Evolutionary conservation across 2,113 vertebrate genomes (phyloP), one percentile per base, ranked within the genome.

Genomic region (Engraulis encrasicolus): DNA sequence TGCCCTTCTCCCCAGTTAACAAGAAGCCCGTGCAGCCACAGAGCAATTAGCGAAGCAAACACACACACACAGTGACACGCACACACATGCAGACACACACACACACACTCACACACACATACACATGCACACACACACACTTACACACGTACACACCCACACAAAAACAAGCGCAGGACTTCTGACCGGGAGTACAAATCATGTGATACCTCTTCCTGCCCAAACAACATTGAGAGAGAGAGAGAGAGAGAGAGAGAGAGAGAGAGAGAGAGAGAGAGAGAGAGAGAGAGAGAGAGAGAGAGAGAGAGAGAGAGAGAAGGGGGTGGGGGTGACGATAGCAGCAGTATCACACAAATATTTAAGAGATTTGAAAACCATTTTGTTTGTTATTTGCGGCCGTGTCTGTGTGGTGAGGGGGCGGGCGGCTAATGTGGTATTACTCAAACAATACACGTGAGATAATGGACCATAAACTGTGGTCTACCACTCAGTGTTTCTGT

Each of bases 1-100:
- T 85, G 83, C 86, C 83, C 81, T 86, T 79, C 80, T 38, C 50
- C 66, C 50, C 66, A 78, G 77, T 66, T 74, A 86, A 85, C 82
- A 85, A 83, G 81, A 54, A 78, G 81, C n/a, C 78, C 78, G 18
- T 52, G 54, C 38, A 61, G 36, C 52, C 79, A 50, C 50, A 36
- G 80, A n/a, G 37, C 34, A 37, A 77, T 83, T 82, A 77, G 61
- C 15, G 50, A 54, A 36, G 71, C 52, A 66, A 80, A 74, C 58
- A 78, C 77, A 18, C 61, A 23, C 4, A 48, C 58, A 58, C 58
- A 61, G 58, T 66, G 58, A 66, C 58, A 66, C n/a, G n/a, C n/a
- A n/a, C n/a, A n/a, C n/a, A n/a, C n/a, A n/a, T n/a, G n/a, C n/a
- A n/a, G n/a, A n/a, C n/a, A n/a, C n/a, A n/a, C n/a, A n/a, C n/a